phyloP scores from a whole-genome alignment of 2,113 vertebrate species.

The Danio rerio region GRCz12tu NC_133186.1:1240001-1240500 shows the following conservation, averaged over 20 bases:
- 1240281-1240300: conserved; percentile 81
- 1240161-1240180: conserved; percentile 85
- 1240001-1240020: conserved; percentile 99
- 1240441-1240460: neutral
- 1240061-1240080: conserved; percentile 97
- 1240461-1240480: neutral
- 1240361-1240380: conserved; percentile 68
- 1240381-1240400: conserved; percentile 71
- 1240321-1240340: conserved; percentile 68
- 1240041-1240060: conserved; percentile 99
- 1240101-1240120: conserved; percentile 95
- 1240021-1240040: conserved; percentile 99
- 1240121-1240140: conserved; percentile 94
- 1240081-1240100: conserved; percentile 99
- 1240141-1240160: conserved; percentile 87
- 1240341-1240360: conserved; percentile 68
- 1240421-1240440: conserved; percentile 63
- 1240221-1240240: conserved; percentile 85
- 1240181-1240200: conserved; percentile 98
- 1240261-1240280: conserved; percentile 75
- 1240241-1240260: conserved; percentile 73
- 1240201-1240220: conserved; percentile 94
- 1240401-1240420: conserved; percentile 49
- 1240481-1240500: conserved; percentile 38
- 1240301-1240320: conserved; percentile 75